Conservation (phyloP, 2,113 vertebrate species). For the Bucco capensis region DNA sequence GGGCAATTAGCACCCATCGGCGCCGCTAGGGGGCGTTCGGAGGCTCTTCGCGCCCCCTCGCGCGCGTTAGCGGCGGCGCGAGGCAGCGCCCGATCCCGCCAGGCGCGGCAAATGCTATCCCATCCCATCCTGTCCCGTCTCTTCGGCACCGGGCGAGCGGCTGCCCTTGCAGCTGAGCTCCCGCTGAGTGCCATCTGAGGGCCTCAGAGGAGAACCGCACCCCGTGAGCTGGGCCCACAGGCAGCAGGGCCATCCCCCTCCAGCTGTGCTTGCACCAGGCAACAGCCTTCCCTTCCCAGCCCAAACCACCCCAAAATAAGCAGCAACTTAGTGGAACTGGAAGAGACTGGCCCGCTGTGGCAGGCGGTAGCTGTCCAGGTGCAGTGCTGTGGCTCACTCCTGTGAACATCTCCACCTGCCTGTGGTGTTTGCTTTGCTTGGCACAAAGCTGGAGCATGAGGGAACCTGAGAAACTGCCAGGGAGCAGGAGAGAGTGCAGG, state of each 20-base stretch:
- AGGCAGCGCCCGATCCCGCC: not conserved
- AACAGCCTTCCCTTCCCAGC: not conserved
- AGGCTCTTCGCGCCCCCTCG: too few species aligned
- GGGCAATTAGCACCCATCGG: not conserved
- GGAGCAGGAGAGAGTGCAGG: too few species aligned
- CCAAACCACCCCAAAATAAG: accelerated
- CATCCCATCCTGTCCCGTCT: too few species aligned
- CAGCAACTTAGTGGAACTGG: not conserved
- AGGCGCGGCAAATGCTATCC: too few species aligned
- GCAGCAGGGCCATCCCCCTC: not conserved
- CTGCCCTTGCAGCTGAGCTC: not conserved
- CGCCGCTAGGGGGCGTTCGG: not conserved
- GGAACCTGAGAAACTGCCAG: not conserved
- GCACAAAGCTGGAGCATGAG: not conserved
- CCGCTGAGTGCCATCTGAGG: accelerated
- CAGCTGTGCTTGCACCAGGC: not conserved
- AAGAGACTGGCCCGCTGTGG: not conserved
- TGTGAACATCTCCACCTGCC: not conserved
- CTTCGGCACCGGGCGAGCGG: too few species aligned
- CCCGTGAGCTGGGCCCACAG: not conserved
- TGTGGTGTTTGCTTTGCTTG: accelerated
- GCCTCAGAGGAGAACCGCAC: too few species aligned
- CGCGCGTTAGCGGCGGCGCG: not conserved
- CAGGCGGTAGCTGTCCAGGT: not conserved
- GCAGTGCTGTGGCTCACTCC: accelerated